Base-by-base conservation (phyloP, 2,797 vertebrate genomes). In the Onychomys leucogaster region DNA sequence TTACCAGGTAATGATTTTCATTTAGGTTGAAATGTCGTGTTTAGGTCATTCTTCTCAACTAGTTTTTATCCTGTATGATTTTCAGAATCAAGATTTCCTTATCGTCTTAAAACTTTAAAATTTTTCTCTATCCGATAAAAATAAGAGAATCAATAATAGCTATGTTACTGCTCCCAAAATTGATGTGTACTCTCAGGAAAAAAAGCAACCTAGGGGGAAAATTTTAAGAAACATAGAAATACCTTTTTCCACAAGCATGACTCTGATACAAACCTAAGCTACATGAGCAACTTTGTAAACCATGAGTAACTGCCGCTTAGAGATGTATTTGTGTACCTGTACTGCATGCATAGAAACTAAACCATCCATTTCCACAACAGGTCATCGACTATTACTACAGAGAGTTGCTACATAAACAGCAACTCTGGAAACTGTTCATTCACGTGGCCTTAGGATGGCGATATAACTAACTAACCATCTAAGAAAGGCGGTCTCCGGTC, bases 21-120 rank as follows among this genome's bases (percentile, higher is more conserved):
- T 43, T 89, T 85, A 55, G 11, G 59, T 73, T 71, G 12, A 63
- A 95, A 95, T 7, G n/a, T 92, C 85, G 81, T 12, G 75, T 92
- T 85, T 75, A 46, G 11, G 49, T 23, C 19, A 75, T 23, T 43
- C 23, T 37, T 76, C 25, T 13, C 27, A 27, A 21, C 25, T 17
- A 34, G 49, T 9, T 57, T 77, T 65, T 34, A 90, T 6, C 6
- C 52, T 57, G 6, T 2, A 34, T 77, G 16, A 67, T 8, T 92
- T 92, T 65, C 61, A 78, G 23, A 29, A 75, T 52, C 52, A 41
- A 41, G 52, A 63, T 90, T 95, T 57, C 11, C 17, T 17, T 32
- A 23, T 90, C 81, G 78, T 37, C 63, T 76, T 95, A 46, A 71
- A 80, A 32, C 23, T 92, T 32, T 82, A 1, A 2, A 49, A 87